Evolutionary conservation across 2,888 invertebrate species (phyloP).

Genomic region (Thelaira solivaga): DNA sequence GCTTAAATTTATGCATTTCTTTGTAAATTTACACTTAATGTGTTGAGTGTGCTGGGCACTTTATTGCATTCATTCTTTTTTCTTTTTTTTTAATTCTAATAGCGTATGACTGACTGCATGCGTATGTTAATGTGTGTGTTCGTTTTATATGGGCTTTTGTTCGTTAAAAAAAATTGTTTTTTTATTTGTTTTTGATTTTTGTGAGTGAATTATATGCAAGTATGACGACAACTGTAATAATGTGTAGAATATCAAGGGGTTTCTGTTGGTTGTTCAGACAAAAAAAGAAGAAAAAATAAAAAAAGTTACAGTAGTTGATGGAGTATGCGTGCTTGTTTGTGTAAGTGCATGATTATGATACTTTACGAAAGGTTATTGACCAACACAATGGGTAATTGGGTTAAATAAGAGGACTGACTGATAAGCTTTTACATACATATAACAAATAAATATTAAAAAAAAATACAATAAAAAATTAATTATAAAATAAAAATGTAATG

Average conservation of each 20-base stretch:
- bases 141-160: too few species aligned
- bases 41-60: slow-evolving; percentile 3
- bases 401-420: slow-evolving; percentile 61
- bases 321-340: neutral
- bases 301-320: neutral
- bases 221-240: slow-evolving; percentile 47
- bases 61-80: slow-evolving; percentile 6
- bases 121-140: neutral
- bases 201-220: slow-evolving; percentile 48
- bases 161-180: too few species aligned
- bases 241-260: slow-evolving; percentile 16
- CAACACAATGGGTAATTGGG: slow-evolving; percentile 62
- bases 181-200: slow-evolving; percentile 23
- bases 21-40: slow-evolving; percentile 40
- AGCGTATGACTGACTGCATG: slow-evolving; percentile 7
- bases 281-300: too few species aligned
- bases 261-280: slow-evolving; percentile 12
- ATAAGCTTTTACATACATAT: slow-evolving; percentile 59
- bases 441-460: slow-evolving; percentile 34
- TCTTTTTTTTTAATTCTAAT: too few species aligned
- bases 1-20: slow-evolving; percentile 55
- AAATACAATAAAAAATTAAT: slow-evolving; percentile 24
- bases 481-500: slow-evolving; percentile 54
- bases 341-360: slow-evolving; percentile 16
- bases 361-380: slow-evolving; percentile 57